Percentiles rank a stretch among this genome's conserved stretches.
Evolutionary conservation across 2,888 invertebrate genomes (phyloP).

Genomic region (Dicyrtomina minuta): DNA sequence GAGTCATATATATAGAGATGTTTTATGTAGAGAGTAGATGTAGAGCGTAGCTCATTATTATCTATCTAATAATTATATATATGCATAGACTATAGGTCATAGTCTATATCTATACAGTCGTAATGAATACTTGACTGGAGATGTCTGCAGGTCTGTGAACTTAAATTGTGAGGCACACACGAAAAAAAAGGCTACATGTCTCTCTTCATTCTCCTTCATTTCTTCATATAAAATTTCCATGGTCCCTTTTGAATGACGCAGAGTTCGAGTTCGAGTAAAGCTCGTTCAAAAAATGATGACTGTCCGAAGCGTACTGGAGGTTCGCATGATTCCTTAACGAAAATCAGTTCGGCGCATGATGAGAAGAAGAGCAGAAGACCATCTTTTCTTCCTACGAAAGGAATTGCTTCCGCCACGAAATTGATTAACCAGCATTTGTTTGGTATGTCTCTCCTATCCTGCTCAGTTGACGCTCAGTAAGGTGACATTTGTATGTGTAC

Average conservation of each 20-base stretch:
- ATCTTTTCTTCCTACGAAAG: slow-evolving; percentile 65
- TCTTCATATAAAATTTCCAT: neutral
- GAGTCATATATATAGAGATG: too few relatives aligned
- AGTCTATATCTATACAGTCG: too few relatives aligned
- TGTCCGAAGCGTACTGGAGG: slow-evolving; percentile 41
- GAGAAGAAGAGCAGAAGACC: slow-evolving; percentile 56
- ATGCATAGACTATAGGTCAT: too few relatives aligned
- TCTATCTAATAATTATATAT: too few relatives aligned
- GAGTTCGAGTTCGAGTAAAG: slow-evolving; percentile 32
- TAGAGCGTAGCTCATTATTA: too few relatives aligned
- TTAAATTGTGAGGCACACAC: too few relatives aligned
- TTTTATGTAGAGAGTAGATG: too few relatives aligned
- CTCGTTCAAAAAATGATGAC: slow-evolving; percentile 36
- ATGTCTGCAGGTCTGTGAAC: too few relatives aligned
- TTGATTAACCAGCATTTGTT: slow-evolving; percentile 74
- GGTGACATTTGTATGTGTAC: neutral
- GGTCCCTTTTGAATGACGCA: slow-evolving; percentile 14
- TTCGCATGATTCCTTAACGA: slow-evolving; percentile 39
- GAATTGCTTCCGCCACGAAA: slow-evolving; percentile 70
- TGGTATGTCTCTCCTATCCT: slow-evolving; percentile 62
- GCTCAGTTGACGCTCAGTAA: neutral
- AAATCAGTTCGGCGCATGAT: slow-evolving; percentile 43
- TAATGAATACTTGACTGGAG: too few relatives aligned
- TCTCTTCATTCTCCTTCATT: too few relatives aligned
- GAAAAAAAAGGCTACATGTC: slow-evolving; percentile 11